Conservation (phyloP, 1,140 invertebrate genomes). For the Ridgeia piscesae region DNA sequence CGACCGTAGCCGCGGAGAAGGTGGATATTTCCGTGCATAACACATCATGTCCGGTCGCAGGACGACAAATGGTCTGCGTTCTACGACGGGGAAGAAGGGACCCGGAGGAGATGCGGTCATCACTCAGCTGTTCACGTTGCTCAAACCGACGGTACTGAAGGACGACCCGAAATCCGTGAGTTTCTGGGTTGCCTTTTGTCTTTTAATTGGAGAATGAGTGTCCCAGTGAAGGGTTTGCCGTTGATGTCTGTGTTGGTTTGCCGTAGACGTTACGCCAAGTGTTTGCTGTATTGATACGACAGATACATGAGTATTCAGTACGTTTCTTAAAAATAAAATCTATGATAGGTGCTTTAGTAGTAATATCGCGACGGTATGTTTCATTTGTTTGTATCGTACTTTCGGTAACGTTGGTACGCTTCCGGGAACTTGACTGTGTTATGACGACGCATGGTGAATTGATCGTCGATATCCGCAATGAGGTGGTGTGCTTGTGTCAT, state of each 20-base stretch:
- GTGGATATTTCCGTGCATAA: neutral
- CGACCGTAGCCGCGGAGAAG: neutral
- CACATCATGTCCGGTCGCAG: neutral
- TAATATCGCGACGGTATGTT: neutral
- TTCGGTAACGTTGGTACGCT: neutral
- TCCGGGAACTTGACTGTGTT: neutral
- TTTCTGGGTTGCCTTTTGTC: neutral
- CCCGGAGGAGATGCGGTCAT: neutral
- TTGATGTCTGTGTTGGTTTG: neutral
- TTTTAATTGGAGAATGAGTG: neutral
- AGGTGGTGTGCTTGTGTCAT: neutral
- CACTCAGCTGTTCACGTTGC: neutral
- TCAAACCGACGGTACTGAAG: neutral
- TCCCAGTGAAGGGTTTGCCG: neutral
- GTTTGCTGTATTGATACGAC: neutral
- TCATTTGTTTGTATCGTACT: neutral
- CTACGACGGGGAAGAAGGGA: neutral
- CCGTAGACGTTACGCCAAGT: neutral
- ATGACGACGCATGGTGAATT: neutral
- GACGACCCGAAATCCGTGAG: neutral
- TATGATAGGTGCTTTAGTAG: neutral
- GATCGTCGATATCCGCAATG: neutral
- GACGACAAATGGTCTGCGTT: neutral
- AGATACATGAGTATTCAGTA: neutral
- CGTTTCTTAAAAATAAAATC: neutral